Evolutionary conservation across 2,113 vertebrate species (phyloP).

Genomic region (Chaetorhynchus papuensis): DNA sequence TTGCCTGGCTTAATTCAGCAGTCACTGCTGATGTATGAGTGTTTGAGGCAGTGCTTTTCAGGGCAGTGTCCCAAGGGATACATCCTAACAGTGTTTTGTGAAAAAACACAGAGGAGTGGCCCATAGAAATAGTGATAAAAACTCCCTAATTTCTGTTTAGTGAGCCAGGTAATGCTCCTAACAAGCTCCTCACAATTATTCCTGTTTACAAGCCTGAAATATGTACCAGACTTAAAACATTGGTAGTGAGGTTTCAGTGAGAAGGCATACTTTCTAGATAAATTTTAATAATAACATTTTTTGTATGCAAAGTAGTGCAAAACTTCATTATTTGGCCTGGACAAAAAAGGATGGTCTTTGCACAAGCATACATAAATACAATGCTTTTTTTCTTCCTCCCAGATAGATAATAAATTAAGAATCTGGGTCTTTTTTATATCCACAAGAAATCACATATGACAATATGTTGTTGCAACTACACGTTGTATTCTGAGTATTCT

Average conservation of each 20-base stretch:
- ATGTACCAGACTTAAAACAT: not conserved
- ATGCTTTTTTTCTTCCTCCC: fast-evolving
- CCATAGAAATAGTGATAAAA: not conserved
- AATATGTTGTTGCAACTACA: not conserved
- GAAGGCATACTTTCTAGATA: not conserved
- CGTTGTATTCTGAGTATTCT: not conserved
- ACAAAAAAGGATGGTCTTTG: not conserved
- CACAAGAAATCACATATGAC: not conserved
- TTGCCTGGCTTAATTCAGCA: not conserved
- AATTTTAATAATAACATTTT: not conserved
- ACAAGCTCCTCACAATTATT: not conserved
- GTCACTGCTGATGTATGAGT: not conserved
- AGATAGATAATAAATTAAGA: not conserved
- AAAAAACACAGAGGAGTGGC: not conserved
- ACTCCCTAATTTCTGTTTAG: not conserved
- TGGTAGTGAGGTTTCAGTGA: not conserved
- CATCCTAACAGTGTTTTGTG: not conserved
- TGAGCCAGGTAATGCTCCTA: not conserved
- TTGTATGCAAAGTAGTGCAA: not conserved
- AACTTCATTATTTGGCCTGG: not conserved
- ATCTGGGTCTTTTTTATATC: not conserved
- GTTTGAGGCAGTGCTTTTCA: not conserved
- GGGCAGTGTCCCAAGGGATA: not conserved
- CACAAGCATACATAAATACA: not conserved
- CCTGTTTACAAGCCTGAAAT: not conserved